Base-by-base conservation (phyloP, 2,797 vertebrate species). In the Enteromius viviparus region DNA sequence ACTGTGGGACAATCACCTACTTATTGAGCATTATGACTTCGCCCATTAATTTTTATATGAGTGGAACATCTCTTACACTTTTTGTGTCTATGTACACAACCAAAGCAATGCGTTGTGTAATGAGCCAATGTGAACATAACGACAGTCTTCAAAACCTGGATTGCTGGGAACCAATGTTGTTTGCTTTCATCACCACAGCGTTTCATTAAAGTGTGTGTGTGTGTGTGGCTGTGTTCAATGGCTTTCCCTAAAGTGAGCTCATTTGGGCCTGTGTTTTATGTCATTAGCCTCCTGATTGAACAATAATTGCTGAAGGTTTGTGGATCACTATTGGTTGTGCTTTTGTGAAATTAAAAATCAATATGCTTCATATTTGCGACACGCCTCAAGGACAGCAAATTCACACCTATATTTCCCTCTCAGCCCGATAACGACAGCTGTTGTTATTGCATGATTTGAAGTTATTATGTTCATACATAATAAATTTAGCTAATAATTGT, bases 311-410 rank as follows among this genome's bases (percentile, higher is more conserved):
- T 84, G 79, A 84, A 84, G 85, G 87, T 87, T 85, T 83, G 76
- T 76, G 62, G 76, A 87, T 86, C 81, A 86, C 84, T 85, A 85
- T 81, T 80, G 87, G 77, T 80, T 80, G 84, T 74, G 82, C 85
- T 87, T 71, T 76, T 71, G 76, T 85, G 82, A 77, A 88, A 87
- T 89, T 87, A 88, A 88, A 85, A 84, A 89, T 88, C 88, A 89
- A 89, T 89, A 87, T 78, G 47, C 75, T 76, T 84, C 81, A 89
- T 85, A 86, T 89, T 85, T 85, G 58, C 62, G 66, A 53, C 58
- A 62, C 32, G 40, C 83, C 77, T 53, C 72, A 68, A 75, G 83
- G 77, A 83, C 66, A 75, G 29, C 45, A 82, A 80, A 85, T 85
- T 86, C 69, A 82, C 78, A 72, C 84, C 78, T 58, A 87, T 76